phyloP scores from a whole-genome alignment of 2,888 invertebrate species.

The Troilus luridus region DNA sequence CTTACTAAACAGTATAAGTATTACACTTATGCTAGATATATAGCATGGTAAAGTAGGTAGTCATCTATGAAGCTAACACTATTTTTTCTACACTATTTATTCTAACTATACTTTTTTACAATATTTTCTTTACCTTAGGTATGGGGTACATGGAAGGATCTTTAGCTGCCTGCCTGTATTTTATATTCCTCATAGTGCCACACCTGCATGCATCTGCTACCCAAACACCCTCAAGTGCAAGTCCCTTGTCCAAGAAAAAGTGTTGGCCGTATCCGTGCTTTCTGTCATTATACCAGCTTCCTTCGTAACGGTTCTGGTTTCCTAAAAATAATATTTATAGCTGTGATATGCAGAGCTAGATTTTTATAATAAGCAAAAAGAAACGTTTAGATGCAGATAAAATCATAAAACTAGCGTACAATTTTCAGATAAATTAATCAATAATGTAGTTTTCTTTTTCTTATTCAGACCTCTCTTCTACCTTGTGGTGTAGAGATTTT shows the following conservation, averaged over 20 bases:
- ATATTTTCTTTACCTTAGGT: constrained; percentile 44
- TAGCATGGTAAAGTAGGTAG: no score
- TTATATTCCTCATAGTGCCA: constrained; percentile 71
- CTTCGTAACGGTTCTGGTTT: constrained; percentile 78
- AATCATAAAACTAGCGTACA: no score
- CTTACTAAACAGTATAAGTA: no score
- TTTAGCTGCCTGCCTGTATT: constrained; percentile 16
- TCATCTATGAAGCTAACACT: no score
- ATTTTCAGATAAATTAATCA: no score
- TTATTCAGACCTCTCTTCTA: no score
- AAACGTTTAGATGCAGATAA: no score
- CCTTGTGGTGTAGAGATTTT: no score
- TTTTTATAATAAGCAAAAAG: not conserved
- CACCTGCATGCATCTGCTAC: constrained; percentile 71
- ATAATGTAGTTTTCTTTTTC: no score
- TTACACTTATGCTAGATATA: no score
- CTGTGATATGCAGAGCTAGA: not conserved
- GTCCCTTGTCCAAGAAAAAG: constrained; percentile 77
- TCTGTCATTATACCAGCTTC: constrained; percentile 73
- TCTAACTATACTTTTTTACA: no score
- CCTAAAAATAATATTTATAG: constrained; percentile 67
- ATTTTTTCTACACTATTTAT: no score
- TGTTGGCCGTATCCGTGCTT: constrained; percentile 77
- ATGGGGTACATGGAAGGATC: constrained; percentile 74
- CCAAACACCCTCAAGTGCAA: constrained; percentile 79